Base-by-base conservation (phyloP, 2,888 invertebrate genomes). In the Embidobia sp. region DNA sequence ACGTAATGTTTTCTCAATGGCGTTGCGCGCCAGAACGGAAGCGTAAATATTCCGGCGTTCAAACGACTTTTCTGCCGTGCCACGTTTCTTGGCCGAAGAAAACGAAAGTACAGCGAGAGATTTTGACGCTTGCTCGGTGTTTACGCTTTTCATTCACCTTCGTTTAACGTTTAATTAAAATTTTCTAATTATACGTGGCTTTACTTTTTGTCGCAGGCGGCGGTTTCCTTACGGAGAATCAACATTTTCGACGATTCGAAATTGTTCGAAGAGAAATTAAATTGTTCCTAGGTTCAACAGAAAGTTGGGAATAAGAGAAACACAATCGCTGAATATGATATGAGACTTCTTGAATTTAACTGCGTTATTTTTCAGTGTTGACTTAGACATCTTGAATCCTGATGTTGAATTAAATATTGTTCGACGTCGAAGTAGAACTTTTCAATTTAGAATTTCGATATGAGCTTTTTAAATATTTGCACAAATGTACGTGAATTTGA, bases 1-100 rank as follows among this genome's bases (percentile, higher is more conserved):
- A 64, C 72, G 72, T 72, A 72, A 57, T 64, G 55, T 55, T 63
- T 63, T 63, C 40, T 63, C 44, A 61, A 70, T 70, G 53, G 51
- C 35, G 27, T 13, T 35, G 42, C 53, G 19, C 33, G 31, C 53
- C 35, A 35, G 51, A 59, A 53, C 44, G 51, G 51, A 61, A 61
- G 44, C 53, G 44, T 61, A 70, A 70, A 61, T 61, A 70, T 70
- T 61, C 51, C 44, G 26, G 31, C 29, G 49, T 61, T 35, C 46
- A 51, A 53, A 61, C 19, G 35, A 29, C 48, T 57, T 57, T 48
- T 44, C 35, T 37, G 13, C 10, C 29, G 16, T 13, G 33, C 33
- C 15, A 46, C 37, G 33, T 44, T 46, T 37, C 27, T 35, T 33
- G 7, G 26, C n/a, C 18, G 27, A 40, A 55, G 27, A 55, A 55